Base-by-base conservation (phyloP, 53 echinoderm and acorn worm genomes). In the Pentamera pediparva region DNA sequence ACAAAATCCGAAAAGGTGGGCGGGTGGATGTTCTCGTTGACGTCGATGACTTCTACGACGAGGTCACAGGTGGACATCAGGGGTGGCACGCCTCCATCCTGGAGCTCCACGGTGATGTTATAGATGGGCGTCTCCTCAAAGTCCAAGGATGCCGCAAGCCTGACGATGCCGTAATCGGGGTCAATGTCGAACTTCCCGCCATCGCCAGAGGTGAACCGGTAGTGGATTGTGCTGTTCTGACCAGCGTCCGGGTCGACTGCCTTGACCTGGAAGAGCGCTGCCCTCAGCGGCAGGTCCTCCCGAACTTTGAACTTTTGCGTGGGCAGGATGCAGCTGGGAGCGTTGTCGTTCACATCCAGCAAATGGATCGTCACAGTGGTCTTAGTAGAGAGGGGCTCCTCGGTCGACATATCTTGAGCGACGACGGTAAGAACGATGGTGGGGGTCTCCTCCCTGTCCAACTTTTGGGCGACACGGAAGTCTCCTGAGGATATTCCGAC, bases 201-300 rank as follows among this genome's bases (percentile, higher is more conserved):
- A 2, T 75, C 65, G 26, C 82, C 83, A 17, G 62, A 71, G 4
- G 65, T 76, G n/a, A 96, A 76, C 26, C 74, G 40, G 57, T 88
- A 96, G 31, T 59, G 88, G 39, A 96, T 78, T 18, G 82, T 80
- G 60, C 91, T 91, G 55, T 90, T 90, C 22, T 62, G 73, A 11
- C 91, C 91, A 35, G 78, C 76, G 75, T 96, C 96, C 11, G 90
- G 90, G 59, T 96, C 96, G 20, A 85, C 75, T 22, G 90, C 96
- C 77, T 90, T 86, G 20, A 96, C 81, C 1, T 79, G 85, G 63
- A 90, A 75, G 38, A 96, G 75, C 19, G 87, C 80, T 21, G 85
- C 83, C 40, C 96, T 87, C n/a, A 83, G 76, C 12, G 96, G 96
- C 20, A 96, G 81, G 70, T 96, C 96, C 43, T 96, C 96, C 7